Percentiles rank a stretch among this genome's conserved stretches.
These are phyloP conservation scores for Drosophila insularis DNA, from an alignment of 1,140 invertebrate genomes.

Conservation along the genomic window DNA sequence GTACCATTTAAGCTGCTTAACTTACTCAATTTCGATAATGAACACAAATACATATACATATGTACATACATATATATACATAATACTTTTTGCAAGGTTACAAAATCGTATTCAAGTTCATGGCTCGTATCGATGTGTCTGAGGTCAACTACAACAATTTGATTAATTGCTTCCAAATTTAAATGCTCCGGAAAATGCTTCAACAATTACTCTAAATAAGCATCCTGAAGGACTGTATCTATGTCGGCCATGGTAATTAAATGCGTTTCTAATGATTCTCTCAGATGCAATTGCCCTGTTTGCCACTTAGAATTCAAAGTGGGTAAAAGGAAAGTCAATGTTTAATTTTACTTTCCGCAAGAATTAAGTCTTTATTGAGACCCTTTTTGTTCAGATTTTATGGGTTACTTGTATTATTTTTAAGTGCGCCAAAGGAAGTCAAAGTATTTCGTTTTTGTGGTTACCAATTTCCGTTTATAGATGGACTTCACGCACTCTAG, in stretches of 20 bases:
- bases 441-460: neutral
- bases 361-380: neutral
- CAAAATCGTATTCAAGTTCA: neutral
- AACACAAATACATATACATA: no score
- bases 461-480: conserved; percentile 5
- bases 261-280: neutral
- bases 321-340: neutral
- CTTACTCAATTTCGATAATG: neutral
- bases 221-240: conserved; percentile 3
- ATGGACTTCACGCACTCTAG: conserved; percentile 1
- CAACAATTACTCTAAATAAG: conserved; percentile 15
- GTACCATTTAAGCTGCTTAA: neutral
- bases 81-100: neutral
- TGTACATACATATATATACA: no score
- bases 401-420: neutral
- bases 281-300: neutral
- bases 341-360: neutral
- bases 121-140: neutral
- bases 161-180: conserved; percentile 20
- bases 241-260: neutral
- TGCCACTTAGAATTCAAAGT: neutral
- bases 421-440: neutral
- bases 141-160: neutral
- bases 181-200: conserved; percentile 13
- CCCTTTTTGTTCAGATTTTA: neutral